Base-by-base conservation (phyloP, 2,113 vertebrate genomes). In the Rana temporaria region DNA sequence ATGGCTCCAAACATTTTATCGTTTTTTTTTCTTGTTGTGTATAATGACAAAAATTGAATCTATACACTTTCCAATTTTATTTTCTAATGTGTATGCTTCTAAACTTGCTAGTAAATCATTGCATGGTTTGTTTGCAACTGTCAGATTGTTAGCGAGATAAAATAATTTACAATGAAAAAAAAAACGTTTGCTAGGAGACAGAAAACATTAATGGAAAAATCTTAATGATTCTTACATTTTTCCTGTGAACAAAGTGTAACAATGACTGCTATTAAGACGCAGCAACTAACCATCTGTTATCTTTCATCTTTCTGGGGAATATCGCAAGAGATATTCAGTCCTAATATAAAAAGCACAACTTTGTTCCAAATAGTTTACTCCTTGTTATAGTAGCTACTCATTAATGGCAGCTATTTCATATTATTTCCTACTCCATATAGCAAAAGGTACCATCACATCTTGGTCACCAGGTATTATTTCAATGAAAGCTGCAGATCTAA, bases 141-240 rank as follows among this genome's bases (percentile, higher is more conserved):
- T 14, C 32, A 75, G 72, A 42, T 63, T 65, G 22, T 53, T 38
- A 77, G 26, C 16, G 34, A 77, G 38, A 77, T 48, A 30, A 9
- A 9, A 64, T 77, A 5, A 76, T 76, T 76, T 76, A 26, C n/a
- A 76, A 12, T 24, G 59, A 59, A 64, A 56, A 53, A 55, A 55
- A 42, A 55, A 76, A 63, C 48, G 16, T 22, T 77, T 77, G 74
- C 60, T 65, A 77, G 48, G 74, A 26, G 64, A 77, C 74, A 20
- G 64, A 77, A 77, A 52, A 19, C 74, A 77, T 65, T 77, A 77
- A 64, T 30, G 74, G 64, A 77, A 65, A 77, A 64, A 77, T 64
- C 59, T 63, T 64, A 63, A 77, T 77, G 59, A 64, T 63, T 64
- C 42, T 56, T 76, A 64, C 34, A 63, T 63, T 77, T 32, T 77